A percentile compares a stretch with the other conserved stretches of the same genome.
Conservation (phyloP, 1,140 invertebrate genomes). For the Brachionus calyciflorus region DNA sequence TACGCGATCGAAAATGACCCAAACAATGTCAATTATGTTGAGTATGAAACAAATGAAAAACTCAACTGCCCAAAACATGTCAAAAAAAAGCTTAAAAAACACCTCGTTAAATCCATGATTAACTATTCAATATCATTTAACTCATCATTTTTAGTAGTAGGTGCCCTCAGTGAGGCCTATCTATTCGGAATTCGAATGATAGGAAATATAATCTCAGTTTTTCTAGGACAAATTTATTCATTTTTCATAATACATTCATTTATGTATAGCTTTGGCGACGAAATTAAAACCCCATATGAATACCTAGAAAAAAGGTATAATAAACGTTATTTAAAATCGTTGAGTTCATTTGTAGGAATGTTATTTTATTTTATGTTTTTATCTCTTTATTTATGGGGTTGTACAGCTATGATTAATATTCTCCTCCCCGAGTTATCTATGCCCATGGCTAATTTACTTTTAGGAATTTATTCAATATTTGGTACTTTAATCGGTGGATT, state of each 20-base stretch:
- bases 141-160: conserved; percentile 26
- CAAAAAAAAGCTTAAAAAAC: conserved; percentile 19
- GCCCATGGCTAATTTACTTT: background rate
- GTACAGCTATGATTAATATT: conserved; percentile 16
- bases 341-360: background rate
- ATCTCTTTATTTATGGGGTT: conserved; percentile 25
- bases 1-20: background rate
- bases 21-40: background rate
- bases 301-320: conserved; percentile 37
- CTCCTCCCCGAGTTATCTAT: background rate
- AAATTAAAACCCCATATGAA: conserved; percentile 19
- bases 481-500: background rate
- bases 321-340: background rate
- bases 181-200: background rate
- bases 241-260: conserved; percentile 19
- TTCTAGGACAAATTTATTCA: background rate
- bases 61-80: background rate
- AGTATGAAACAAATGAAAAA: background rate
- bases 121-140: conserved; percentile 31
- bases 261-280: conserved; percentile 1
- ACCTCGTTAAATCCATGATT: conserved; percentile 15
- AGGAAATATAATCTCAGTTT: conserved; percentile 17
- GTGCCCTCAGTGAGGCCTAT: conserved; percentile 21
- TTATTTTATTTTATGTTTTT: conserved; percentile 27
- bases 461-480: conserved; percentile 5